These are phyloP conservation scores for Brachionus plicatilis DNA, from an alignment of 1,140 invertebrate species.

Conservation along the genomic window DNA sequence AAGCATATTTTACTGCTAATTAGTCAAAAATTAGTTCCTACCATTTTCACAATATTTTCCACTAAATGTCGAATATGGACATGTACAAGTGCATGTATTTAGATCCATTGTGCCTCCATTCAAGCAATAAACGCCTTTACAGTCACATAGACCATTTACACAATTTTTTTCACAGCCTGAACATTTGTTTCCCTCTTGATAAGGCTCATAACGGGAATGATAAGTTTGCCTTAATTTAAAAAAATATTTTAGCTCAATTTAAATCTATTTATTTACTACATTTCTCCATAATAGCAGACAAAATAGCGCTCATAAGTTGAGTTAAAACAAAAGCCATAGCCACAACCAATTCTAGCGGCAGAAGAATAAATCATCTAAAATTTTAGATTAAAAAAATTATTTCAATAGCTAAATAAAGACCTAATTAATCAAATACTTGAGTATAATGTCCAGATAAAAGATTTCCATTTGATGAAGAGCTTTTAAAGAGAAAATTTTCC, in stretches of 20 bases:
- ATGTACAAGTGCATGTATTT: constrained; percentile 36
- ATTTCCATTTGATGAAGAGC: not conserved
- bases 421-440: constrained; percentile 30
- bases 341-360: constrained; percentile 36
- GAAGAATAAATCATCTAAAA: constrained; percentile 39
- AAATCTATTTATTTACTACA: not conserved
- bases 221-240: constrained; percentile 38
- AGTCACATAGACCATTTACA: constrained; percentile 23
- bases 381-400: not conserved
- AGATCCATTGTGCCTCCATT: constrained; percentile 39
- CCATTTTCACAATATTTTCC: constrained; percentile 40
- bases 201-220: constrained; percentile 27
- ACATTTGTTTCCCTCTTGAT: constrained; percentile 34
- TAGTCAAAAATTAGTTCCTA: not conserved
- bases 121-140: constrained; percentile 15
- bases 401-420: not conserved
- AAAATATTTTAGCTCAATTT: not conserved
- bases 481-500: constrained; percentile 34
- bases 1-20: not conserved
- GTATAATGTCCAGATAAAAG: constrained; percentile 39
- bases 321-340: constrained; percentile 10
- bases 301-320: constrained; percentile 32
- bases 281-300: constrained; percentile 40
- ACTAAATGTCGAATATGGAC: constrained; percentile 35
- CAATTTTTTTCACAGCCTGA: constrained; percentile 11